These are phyloP conservation scores for Apamea crenata DNA, from an alignment of 2,888 invertebrate species.

Conservation along the genomic window DNA sequence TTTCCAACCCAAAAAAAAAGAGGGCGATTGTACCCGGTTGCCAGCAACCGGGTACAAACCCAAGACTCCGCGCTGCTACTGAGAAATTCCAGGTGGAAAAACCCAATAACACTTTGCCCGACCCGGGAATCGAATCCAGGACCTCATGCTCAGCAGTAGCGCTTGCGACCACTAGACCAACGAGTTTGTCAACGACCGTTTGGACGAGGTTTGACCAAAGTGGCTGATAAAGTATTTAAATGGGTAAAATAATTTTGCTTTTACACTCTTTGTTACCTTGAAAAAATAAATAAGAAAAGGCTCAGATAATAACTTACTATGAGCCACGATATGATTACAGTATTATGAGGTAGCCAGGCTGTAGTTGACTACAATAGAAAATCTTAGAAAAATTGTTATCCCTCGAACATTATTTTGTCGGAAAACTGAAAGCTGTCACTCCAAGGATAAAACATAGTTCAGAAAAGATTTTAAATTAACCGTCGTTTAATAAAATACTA, in stretches of 20 bases:
- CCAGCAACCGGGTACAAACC: no score
- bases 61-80: no score
- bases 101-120: no score
- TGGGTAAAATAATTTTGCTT: background rate
- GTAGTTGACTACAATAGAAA: conserved; percentile 12
- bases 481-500: background rate
- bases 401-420: background rate
- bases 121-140: no score
- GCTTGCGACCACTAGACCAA: no score
- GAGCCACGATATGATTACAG: background rate
- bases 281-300: background rate
- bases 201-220: no score
- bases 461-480: conserved; percentile 15
- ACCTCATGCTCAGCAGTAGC: no score
- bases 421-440: conserved; percentile 25
- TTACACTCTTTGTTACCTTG: background rate
- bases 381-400: background rate
- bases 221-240: background rate
- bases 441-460: background rate
- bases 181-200: no score
- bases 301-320: background rate
- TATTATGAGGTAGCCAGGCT: background rate
- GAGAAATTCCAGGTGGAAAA: no score
- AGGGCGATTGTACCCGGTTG: no score
- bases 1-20: no score